Conservation (phyloP, 2,797 vertebrate species). For the Sebastes matsubarae region DNA sequence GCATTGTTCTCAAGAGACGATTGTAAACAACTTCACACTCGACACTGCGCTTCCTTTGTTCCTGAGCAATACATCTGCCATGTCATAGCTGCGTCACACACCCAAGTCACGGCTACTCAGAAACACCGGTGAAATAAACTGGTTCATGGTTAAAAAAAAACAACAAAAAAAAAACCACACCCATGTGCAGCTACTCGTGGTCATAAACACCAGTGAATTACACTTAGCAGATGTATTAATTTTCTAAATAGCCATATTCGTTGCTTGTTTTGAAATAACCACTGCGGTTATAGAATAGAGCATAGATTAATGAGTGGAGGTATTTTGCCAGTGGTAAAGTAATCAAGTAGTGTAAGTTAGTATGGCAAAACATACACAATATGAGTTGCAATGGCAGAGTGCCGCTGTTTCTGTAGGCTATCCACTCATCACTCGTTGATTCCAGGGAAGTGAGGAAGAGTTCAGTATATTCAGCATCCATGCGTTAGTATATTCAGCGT, state of each 20-base stretch:
- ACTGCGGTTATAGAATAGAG: background rate
- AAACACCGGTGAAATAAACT: too few species aligned
- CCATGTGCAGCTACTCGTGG: background rate
- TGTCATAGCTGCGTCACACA: background rate
- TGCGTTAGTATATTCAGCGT: too few species aligned
- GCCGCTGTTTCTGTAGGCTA: background rate
- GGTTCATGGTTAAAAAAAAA: too few species aligned
- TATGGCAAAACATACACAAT: background rate
- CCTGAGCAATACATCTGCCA: background rate
- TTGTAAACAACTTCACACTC: background rate
- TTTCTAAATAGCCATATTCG: background rate
- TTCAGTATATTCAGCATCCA: background rate
- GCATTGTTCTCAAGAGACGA: background rate
- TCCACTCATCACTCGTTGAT: rapidly evolving
- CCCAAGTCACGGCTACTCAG: background rate
- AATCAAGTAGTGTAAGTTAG: background rate
- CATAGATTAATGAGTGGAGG: background rate
- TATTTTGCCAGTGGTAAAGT: background rate
- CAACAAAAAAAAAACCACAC: too few species aligned
- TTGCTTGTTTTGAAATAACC: background rate
- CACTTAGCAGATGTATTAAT: background rate
- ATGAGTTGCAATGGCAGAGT: background rate
- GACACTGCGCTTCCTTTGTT: background rate
- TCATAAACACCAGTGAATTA: background rate
- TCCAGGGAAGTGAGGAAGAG: background rate